A percentile compares a stretch with the other conserved stretches of the same genome.
phyloP scores from a whole-genome alignment of 2,888 invertebrate species.

The Galerucella pusilla region DNA sequence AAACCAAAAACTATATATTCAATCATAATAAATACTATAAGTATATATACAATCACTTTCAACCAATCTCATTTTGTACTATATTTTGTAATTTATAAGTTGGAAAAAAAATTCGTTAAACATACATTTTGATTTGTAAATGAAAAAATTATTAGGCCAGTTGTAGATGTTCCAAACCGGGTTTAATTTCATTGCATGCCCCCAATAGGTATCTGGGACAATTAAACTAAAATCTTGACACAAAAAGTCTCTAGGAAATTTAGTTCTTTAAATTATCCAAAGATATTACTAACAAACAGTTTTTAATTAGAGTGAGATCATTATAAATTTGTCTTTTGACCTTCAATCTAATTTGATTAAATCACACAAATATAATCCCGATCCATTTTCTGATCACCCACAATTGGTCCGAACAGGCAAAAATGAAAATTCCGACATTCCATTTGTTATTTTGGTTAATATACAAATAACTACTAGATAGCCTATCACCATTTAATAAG shows the following conservation, averaged over 20 bases:
- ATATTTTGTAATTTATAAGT: slow-evolving; percentile 39
- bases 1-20: slow-evolving; percentile 40
- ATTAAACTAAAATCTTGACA: not conserved
- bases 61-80: slow-evolving; percentile 48
- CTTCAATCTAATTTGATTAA: not conserved
- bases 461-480: slow-evolving; percentile 58
- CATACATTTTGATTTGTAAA: slow-evolving; percentile 32
- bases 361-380: not conserved
- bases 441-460: slow-evolving; percentile 56
- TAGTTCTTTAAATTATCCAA: too few relatives aligned
- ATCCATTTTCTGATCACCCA: not conserved
- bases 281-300: not conserved
- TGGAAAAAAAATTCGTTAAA: slow-evolving; percentile 41
- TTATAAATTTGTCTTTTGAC: too few relatives aligned
- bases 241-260: too few relatives aligned
- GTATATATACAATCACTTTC: slow-evolving; percentile 44
- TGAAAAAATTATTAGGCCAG: slow-evolving; percentile 34
- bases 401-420: slow-evolving; percentile 26
- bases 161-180: not conserved
- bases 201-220: not conserved
- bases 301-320: not conserved
- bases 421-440: slow-evolving; percentile 55
- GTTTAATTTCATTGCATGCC: not conserved
- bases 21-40: slow-evolving; percentile 46
- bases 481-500: slow-evolving; percentile 63